Evolutionary conservation across 2,888 invertebrate species (phyloP).

Genomic region (Ophion slaviceki): DNA sequence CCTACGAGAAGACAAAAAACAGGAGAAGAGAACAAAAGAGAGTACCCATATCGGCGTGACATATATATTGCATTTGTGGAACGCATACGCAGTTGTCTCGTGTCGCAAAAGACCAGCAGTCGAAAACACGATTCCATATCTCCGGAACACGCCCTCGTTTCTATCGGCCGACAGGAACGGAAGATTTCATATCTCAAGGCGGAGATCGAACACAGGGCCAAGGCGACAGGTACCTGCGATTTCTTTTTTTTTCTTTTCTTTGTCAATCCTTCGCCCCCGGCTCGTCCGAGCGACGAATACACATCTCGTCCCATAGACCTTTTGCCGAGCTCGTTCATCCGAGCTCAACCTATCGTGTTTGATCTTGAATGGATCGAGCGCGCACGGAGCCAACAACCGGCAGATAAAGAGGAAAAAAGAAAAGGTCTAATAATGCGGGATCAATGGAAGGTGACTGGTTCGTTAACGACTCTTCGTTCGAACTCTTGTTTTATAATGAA

Average conservation of each 20-base stretch:
- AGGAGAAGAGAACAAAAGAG: slow-evolving; percentile 10
- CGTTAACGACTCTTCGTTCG: slow-evolving; percentile 45
- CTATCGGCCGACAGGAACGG: slow-evolving; percentile 30
- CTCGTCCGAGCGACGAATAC: not conserved
- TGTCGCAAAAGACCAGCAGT: slow-evolving; percentile 55
- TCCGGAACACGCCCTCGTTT: slow-evolving; percentile 36
- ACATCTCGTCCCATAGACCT: slow-evolving; percentile 1
- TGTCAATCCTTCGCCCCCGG: slow-evolving; percentile 1
- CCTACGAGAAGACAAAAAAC: not conserved
- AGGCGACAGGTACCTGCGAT: slow-evolving; percentile 45
- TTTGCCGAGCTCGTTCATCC: slow-evolving; percentile 45
- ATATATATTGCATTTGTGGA: not conserved
- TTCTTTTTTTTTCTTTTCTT: slow-evolving; percentile 29
- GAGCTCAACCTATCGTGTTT: slow-evolving; percentile 61
- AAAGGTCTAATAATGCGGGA: slow-evolving; percentile 56
- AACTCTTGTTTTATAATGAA: slow-evolving; percentile 59
- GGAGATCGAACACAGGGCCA: slow-evolving; percentile 22
- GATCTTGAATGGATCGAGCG: slow-evolving; percentile 59
- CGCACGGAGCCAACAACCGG: slow-evolving; percentile 32
- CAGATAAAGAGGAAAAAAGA: slow-evolving; percentile 24
- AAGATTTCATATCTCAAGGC: slow-evolving; percentile 52
- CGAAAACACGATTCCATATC: slow-evolving; percentile 58
- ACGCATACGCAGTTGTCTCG: not conserved
- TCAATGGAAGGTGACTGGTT: slow-evolving; percentile 57
- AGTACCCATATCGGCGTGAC: slow-evolving; percentile 18